Base-by-base conservation (phyloP, 92 coral and sea anemone species). In the Epizoanthus rinbou region DNA sequence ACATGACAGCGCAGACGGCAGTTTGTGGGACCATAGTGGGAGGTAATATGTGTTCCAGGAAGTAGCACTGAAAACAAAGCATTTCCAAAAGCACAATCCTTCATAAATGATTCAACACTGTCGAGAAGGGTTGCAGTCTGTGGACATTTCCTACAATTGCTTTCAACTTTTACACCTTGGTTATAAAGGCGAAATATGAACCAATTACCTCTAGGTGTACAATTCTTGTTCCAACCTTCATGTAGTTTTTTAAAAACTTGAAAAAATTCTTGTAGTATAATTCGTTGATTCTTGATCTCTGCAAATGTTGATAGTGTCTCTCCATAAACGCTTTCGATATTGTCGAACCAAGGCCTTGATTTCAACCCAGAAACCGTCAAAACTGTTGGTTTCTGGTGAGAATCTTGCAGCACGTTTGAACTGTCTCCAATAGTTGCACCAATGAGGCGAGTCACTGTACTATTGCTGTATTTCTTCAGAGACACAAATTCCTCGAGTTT, bases 21-120 rank as follows among this genome's bases (percentile, higher is more conserved):
- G 76, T 97, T 97, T 60, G 98, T 93, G 4, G 99, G 99, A 5
- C 99, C 99, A 60, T 91, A 94, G 23, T 97, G 99, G 17, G 92
- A 73, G 17, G 93, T 83, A 37, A 97, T 97, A 65, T 90, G 92
- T 45, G 99, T 97, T 59, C 97, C 93, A 28, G 99, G 94, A 64
- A 59, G 37, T 16, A 97, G 81, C 54, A 92, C 89, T 24, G 99
- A 97, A 70, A 94, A 85, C 72, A 94, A 39, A 1, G 91, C 95
- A 81, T 97, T 97, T 3, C 99, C 99, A 89, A 97, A 97, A 1
- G 93, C 92, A 82, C 99, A 97, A 21, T 74, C 91, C 53, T 74
- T 76, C 78, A 95, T 65, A 78, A 90, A 83, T 4, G 89, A 83
- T 10, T 39, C 63, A 16, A 91, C 57, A 58, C 82, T 70, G 65